Base-by-base conservation (phyloP, 2,113 vertebrate species). In the Pseudopodoces humilis region DNA sequence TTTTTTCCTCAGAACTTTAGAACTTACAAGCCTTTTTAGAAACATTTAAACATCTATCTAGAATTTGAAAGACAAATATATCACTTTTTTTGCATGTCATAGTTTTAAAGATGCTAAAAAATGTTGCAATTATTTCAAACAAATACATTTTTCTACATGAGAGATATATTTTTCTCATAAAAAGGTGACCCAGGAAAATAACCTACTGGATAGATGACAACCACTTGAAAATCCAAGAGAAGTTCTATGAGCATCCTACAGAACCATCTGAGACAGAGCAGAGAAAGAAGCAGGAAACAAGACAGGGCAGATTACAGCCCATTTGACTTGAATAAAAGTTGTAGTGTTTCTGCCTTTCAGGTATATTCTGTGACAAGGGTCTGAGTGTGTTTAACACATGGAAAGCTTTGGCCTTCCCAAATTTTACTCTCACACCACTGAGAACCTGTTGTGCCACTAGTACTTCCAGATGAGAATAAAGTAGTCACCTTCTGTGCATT, bases 231-330 rank as follows among this genome's bases (percentile, higher is more conserved):
- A 71, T 13, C 33, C 10, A 59, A 24, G 20, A 78, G 23, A 59
- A 3, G 3, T 84, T 72, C 50, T 71, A 2, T 0, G 1, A 55
- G 10, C 10, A 58, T 65, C 25, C 30, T 60, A 20, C 1, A 3
- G 14, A 65, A 35, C 22, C 28, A 23, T 16, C n/a, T 2, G 2
- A 58, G 37, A 72, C 23, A 43, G 15, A 71, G 5, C 7, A 89
- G 37, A 49, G 65, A 76, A 63, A 74, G 25, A 80, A 62, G 22
- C 19, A 47, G 37, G 24, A 77, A 27, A 23, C 0, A 2, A 72
- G 17, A 35, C 1, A 3, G 64, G 83, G 15, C 2, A 79, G 30
- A 35, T 68, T 50, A 20, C 24, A 63, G 6, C 9, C 79, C 18
- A 30, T 74, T 33, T 86, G 20, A 52, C 11, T 46, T 76, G 46